A percentile compares a stretch with the other conserved stretches of the same genome.
Evolutionary conservation across 1,140 invertebrate species (phyloP).

Genomic region (Conus ventricosus): DNA sequence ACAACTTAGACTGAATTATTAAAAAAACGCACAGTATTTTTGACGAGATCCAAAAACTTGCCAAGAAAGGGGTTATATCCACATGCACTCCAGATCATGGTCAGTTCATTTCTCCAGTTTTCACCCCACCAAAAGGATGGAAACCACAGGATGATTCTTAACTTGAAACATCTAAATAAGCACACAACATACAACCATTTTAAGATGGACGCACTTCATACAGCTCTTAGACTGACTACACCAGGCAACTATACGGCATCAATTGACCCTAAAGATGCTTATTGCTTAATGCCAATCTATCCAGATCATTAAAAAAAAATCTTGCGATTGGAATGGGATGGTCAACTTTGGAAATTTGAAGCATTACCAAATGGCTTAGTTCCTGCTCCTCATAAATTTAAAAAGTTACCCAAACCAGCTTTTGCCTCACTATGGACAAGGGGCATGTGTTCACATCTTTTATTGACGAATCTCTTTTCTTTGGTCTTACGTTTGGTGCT

Average conservation of each 20-base stretch:
- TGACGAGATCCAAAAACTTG: not conserved
- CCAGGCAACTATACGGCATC: conserved; percentile 50
- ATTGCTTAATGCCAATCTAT: conserved; percentile 42
- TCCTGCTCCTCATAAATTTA: conserved; percentile 28
- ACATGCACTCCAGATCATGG: not conserved
- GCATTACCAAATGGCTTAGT: conserved; percentile 48
- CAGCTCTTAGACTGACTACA: conserved; percentile 40
- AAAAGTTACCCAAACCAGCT: conserved; percentile 40
- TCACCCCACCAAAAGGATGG: conserved; percentile 49
- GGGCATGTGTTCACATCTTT: conserved; percentile 15
- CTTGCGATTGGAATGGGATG: conserved; percentile 44
- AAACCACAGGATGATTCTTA: conserved; percentile 48
- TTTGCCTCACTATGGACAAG: conserved; percentile 20
- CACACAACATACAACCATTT: conserved; percentile 51
- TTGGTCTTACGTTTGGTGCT: not conserved
- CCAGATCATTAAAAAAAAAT: conserved; percentile 36
- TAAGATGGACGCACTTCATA: conserved; percentile 54
- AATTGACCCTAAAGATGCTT: conserved; percentile 49
- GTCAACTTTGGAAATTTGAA: conserved; percentile 36
- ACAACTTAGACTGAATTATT: not conserved
- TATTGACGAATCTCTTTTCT: conserved; percentile 29
- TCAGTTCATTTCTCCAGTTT: conserved; percentile 50
- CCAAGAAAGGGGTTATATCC: not conserved
- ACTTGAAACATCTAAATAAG: conserved; percentile 53
- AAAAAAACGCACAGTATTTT: not conserved